These are phyloP conservation scores for Megaptera novaeangliae DNA, from an alignment of 2,113 vertebrate genomes.

Conservation along the genomic window DNA sequence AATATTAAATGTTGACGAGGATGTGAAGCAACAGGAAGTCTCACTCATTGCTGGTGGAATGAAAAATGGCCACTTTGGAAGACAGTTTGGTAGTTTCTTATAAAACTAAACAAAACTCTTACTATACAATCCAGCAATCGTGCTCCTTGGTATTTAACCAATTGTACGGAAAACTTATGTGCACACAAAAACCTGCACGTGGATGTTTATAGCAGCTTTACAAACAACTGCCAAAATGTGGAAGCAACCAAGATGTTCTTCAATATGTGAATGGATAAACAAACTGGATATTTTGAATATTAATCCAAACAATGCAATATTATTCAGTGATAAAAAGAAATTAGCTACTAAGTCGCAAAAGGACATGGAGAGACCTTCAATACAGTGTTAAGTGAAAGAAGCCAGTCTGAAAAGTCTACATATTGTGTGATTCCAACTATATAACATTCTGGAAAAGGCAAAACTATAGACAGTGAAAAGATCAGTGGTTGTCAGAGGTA, in stretches of 20 bases:
- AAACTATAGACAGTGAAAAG: neutral
- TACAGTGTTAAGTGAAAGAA: neutral
- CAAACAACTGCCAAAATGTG: neutral
- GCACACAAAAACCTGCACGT: neutral
- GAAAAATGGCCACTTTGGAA: neutral
- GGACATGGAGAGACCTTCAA: neutral
- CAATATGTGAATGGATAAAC: neutral
- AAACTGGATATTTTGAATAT: neutral
- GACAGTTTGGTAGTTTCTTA: neutral
- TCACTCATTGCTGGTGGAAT: neutral
- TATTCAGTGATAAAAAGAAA: neutral
- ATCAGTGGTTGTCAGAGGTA: neutral
- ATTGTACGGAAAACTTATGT: neutral
- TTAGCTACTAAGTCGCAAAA: neutral
- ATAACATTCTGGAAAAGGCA: neutral
- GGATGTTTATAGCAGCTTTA: neutral
- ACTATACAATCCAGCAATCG: neutral
- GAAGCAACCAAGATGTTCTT: neutral
- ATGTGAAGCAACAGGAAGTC: neutral
- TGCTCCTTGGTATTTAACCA: neutral
- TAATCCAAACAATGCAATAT: neutral
- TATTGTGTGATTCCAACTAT: neutral
- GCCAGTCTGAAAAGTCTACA: neutral
- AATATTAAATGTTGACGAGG: neutral
- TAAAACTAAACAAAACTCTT: neutral